A percentile compares a stretch with the other conserved stretches of the same genome.
phyloP scores from a whole-genome alignment of 2,797 vertebrate species.

The Paramormyrops hopkinsi region DNA sequence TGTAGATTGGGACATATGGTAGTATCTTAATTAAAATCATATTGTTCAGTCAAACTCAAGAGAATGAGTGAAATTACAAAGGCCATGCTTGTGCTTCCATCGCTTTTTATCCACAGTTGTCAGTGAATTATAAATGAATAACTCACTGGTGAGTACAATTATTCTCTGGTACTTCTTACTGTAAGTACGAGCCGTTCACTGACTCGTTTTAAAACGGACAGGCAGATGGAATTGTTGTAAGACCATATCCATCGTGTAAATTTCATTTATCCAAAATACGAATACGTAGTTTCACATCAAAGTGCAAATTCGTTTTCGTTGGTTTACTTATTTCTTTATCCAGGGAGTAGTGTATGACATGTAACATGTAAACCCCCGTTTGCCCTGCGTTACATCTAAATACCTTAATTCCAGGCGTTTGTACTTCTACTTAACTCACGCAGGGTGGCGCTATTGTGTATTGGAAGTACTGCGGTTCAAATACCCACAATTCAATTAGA shows the following conservation, averaged over 20 bases:
- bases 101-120: neutral
- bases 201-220: neutral
- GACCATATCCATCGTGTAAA: neutral
- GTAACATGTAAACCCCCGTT: neutral
- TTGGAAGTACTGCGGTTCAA: slow-evolving; percentile 6
- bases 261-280: neutral
- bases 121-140: neutral
- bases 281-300: neutral
- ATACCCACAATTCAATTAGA: slow-evolving; percentile 49
- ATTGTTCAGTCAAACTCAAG: neutral
- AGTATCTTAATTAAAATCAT: neutral
- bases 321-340: neutral
- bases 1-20: neutral
- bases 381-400: neutral
- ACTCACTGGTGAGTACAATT: neutral
- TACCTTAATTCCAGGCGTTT: neutral
- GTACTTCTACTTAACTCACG: neutral
- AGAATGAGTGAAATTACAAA: neutral
- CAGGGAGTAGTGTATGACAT: neutral
- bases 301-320: neutral
- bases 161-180: neutral
- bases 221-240: neutral
- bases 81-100: neutral
- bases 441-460: slow-evolving; percentile 33
- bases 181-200: neutral